These are phyloP conservation scores for Papilio demoleus DNA, from an alignment of 2,888 invertebrate species.

Conservation along the genomic window DNA sequence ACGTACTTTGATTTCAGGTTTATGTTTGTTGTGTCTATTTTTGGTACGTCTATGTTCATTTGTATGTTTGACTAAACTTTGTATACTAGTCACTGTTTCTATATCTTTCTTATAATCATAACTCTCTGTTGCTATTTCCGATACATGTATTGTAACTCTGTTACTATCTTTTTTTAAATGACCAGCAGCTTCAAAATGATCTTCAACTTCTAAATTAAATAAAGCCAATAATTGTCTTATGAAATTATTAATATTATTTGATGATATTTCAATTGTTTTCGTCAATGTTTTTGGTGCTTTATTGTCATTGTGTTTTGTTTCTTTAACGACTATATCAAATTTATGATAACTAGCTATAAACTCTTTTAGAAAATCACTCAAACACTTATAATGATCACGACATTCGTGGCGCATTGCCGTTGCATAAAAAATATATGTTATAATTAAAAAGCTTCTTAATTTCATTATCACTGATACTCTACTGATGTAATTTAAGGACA, in stretches of 20 bases:
- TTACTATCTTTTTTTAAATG: neutral
- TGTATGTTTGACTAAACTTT: neutral
- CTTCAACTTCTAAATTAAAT: slow-evolving; percentile 21
- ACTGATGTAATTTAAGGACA: neutral
- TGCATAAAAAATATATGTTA: slow-evolving; percentile 50
- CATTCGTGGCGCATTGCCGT: slow-evolving; percentile 58
- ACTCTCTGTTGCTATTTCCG: neutral
- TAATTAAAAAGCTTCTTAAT: slow-evolving; percentile 46
- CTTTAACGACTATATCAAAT: slow-evolving; percentile 30
- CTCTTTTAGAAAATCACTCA: slow-evolving; percentile 52
- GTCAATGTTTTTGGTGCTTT: neutral
- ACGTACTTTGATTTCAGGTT: slow-evolving; percentile 50
- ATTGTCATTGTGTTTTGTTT: slow-evolving; percentile 12
- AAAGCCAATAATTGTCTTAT: slow-evolving; percentile 21
- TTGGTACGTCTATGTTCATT: slow-evolving; percentile 25
- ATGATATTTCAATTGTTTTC: slow-evolving; percentile 25
- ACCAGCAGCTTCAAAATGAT: slow-evolving; percentile 18
- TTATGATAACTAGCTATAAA: slow-evolving; percentile 51
- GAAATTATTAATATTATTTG: slow-evolving; percentile 20
- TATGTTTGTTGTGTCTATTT: slow-evolving; percentile 22
- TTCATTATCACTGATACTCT: slow-evolving; percentile 32
- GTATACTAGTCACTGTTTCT: slow-evolving; percentile 3
- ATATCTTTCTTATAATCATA: slow-evolving; percentile 7
- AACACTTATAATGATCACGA: slow-evolving; percentile 58
- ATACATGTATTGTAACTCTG: neutral